Evolutionary conservation across 2,113 vertebrate genomes (phyloP), one percentile per base, ranked within the genome.

Genomic region (Xenopus borealis): DNA sequence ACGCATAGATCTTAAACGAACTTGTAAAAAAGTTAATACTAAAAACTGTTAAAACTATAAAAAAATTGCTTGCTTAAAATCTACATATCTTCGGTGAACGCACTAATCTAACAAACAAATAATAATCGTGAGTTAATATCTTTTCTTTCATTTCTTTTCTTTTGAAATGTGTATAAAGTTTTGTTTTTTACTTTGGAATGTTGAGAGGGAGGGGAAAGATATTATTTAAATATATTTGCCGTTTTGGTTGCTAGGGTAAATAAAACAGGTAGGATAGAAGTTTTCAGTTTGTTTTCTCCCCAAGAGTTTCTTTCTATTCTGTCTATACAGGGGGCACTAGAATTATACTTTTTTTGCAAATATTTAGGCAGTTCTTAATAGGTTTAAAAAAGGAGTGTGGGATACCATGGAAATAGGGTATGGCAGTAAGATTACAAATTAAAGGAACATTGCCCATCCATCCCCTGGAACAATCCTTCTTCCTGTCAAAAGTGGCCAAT

Each of bases 21-120:
- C 87, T 87, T 87, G 84, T 85, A 88, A 81, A 84, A 87, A 81
- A 84, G 8, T 82, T 79, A 52, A 63, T 66, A 78, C 79, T 79
- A 69, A 12, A 77, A 76, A 72, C 58, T 66, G 52, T 74, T 78
- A 62, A 67, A 79, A 72, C 69, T 62, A 58, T 67, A 67, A 70
- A 67, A 65, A 78, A 61, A 78, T 83, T 84, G 87, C 86, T 88
- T 87, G 86, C 87, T 86, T 87, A 85, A 27, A 86, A 83, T 79
- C 85, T 84, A 82, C 87, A 84, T 81, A 82, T 82, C 84, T 61
- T 78, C 63, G 18, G 66, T 82, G 46, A 17, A 50, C 68, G 67
- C 78, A 83, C 80, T 18, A 75, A 47, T 80, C 33, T 64, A 81
- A 74, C 82, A 78, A 71, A 81, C 82, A 79, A 70, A 81, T 66